phyloP scores from a whole-genome alignment of 2,797 vertebrate genomes.

The Alectoris magna region DNA sequence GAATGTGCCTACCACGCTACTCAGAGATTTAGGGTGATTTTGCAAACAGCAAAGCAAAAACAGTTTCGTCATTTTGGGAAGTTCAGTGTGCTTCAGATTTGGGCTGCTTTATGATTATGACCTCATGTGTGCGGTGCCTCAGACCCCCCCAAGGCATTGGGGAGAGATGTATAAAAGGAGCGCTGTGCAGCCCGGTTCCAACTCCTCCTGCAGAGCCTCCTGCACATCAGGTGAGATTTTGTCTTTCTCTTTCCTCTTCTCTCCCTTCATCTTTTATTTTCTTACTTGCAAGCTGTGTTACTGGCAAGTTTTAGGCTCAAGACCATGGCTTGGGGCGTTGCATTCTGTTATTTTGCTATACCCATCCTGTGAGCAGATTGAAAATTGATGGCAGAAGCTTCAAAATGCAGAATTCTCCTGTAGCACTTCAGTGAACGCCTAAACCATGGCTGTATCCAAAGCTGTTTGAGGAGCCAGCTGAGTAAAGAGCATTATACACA shows the following conservation, averaged over 20 bases:
- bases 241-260: accelerated
- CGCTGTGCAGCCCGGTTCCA: accelerated
- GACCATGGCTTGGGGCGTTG: background rate
- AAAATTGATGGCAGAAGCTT: background rate
- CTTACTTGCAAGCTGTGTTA: background rate
- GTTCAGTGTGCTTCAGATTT: background rate
- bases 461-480: background rate
- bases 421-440: background rate
- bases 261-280: accelerated
- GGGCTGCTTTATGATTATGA: background rate
- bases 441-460: background rate
- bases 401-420: background rate
- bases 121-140: background rate
- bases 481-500: background rate
- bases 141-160: background rate
- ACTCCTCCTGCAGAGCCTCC: background rate
- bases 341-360: background rate
- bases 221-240: background rate
- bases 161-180: background rate
- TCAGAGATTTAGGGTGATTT: conserved; percentile 31
- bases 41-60: background rate
- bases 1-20: conserved; percentile 44
- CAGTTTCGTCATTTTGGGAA: conserved; percentile 36
- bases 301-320: background rate
- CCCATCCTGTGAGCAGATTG: background rate